A percentile compares a stretch with the other conserved stretches of the same genome.
These are phyloP conservation scores for Lasioglossum oenotherae DNA, from an alignment of 2,888 invertebrate species.

Conservation along the genomic window DNA sequence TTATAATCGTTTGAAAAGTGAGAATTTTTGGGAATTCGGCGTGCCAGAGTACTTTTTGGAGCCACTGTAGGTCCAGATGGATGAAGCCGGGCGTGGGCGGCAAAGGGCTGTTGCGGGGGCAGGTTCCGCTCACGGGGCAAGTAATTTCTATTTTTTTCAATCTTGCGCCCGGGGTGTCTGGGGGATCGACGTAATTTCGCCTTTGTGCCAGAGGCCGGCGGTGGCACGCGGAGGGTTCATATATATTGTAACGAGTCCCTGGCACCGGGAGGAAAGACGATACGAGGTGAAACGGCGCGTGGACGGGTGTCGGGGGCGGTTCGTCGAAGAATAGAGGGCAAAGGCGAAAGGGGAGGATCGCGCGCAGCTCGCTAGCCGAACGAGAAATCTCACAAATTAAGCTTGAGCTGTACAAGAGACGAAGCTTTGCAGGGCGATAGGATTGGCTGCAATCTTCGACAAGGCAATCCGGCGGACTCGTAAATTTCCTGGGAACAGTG, in stretches of 20 bases:
- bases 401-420: conserved; percentile 71
- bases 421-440: conserved; percentile 75
- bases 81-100: not conserved
- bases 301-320: conserved; percentile 7
- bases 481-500: conserved; percentile 76
- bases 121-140: conserved; percentile 45
- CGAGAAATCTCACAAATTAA: conserved; percentile 80
- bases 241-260: conserved; percentile 74
- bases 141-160: conserved; percentile 80
- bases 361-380: conserved; percentile 44
- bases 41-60: not conserved
- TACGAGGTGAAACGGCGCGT: conserved; percentile 45
- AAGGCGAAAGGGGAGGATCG: conserved; percentile 30
- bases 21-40: too few relatives aligned
- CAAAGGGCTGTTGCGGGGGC: not conserved
- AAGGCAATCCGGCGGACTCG: conserved; percentile 77
- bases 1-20: not conserved
- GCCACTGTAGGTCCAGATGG: not conserved
- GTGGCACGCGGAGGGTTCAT: conserved; percentile 76
- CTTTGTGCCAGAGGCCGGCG: conserved; percentile 74
- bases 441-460: conserved; percentile 80
- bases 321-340: conserved; percentile 29
- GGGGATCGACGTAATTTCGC: conserved; percentile 76
- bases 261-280: conserved; percentile 43
- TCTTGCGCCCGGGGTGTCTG: conserved; percentile 66